Evolutionary conservation across 2,113 vertebrate genomes (phyloP).

Genomic region (Rhegmatorhina hoffmannsi): DNA sequence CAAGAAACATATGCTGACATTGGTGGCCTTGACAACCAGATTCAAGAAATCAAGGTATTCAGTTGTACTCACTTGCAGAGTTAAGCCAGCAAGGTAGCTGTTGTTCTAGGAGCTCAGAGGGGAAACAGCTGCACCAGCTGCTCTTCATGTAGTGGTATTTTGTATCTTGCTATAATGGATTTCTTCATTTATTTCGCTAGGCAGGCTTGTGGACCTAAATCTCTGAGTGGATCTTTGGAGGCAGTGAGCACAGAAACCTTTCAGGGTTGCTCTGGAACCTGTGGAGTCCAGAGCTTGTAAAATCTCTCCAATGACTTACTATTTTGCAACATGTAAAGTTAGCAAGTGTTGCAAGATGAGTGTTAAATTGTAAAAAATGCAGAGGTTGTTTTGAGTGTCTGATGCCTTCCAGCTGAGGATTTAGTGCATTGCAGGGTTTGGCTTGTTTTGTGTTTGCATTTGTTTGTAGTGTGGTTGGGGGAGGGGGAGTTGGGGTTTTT

Average conservation of each 20-base stretch:
- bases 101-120: neutral
- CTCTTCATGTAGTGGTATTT: neutral
- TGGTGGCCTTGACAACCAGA: constrained; percentile 95
- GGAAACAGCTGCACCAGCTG: neutral
- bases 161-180: neutral
- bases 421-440: neutral
- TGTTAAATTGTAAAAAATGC: neutral
- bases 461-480: neutral
- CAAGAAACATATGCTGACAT: constrained; percentile 98
- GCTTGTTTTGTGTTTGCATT: neutral
- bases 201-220: accelerated
- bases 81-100: neutral
- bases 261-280: neutral
- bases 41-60: constrained; percentile 96
- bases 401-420: accelerated
- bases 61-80: neutral
- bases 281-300: neutral
- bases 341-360: neutral
- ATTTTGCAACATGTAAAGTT: neutral
- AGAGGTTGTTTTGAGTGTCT: neutral
- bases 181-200: neutral
- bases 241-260: neutral
- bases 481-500: neutral
- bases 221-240: neutral
- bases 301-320: neutral